Evolutionary conservation across 2,888 invertebrate species (phyloP), one percentile per base, ranked within the genome.

Genomic region (Apamea monoglypha): DNA sequence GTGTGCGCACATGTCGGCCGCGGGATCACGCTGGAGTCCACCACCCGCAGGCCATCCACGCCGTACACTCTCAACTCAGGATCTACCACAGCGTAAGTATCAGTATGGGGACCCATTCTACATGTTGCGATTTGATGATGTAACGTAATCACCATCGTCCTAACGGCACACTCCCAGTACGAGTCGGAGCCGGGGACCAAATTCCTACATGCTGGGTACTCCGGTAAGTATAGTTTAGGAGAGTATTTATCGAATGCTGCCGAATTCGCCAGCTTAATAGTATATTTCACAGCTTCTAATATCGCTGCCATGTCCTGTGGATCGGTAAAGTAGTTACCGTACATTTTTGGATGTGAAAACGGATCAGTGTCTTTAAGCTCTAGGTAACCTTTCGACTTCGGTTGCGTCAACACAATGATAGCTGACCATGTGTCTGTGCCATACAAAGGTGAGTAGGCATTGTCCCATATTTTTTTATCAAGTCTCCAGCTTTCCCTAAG

Each of bases 251-350:
- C 96, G 92, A 98, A 97, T 0, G 98, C 95, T 1, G 97, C 96
- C 2, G 98, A 97, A 86, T 97, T 91, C 0, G 97, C 96, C 8
- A 98, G 93, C 76, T 97, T 95, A 69, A 98, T 97, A 0, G 97
- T 93, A 81, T 97, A 97, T 91, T 97, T 98, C 8, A 98, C 96
- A 40, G 97, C 98, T 78, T 97, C 97, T 50, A 97, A 94, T 32
- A 98, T 86, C 0, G 97, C 97, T 29, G 96, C 96, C 69, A 98
- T 92, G 89, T 98, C 97, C 78, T 97, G 96, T 25, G 97, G 97
- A 91, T 98, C 97, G 0, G 97, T 97, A 80, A 99, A 97, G 92
- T 99, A 99, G 89, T 99, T 98, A 0, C 98, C 98, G 89, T 98
- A 98, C 79, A 99, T 97, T 81, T 98, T 97, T 0, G 99, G 99